Evolutionary conservation across 1,140 invertebrate species (phyloP).

Genomic region (Trichogramma pretiosum): DNA sequence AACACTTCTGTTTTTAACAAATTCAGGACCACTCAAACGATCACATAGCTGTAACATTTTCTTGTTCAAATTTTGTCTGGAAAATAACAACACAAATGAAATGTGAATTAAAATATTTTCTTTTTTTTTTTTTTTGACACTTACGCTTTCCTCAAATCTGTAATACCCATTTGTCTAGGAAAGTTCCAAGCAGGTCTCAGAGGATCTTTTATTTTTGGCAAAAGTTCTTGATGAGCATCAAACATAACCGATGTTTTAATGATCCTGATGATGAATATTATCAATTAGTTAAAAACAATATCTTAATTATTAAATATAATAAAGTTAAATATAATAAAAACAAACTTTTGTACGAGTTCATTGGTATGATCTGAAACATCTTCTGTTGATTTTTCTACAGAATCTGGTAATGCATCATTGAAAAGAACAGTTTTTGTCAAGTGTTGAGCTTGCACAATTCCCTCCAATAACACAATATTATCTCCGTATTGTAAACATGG

Average conservation of each 20-base stretch:
- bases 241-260: constrained; percentile 64
- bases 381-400: constrained; percentile 40
- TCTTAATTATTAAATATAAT: background rate
- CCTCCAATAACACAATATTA: constrained; percentile 59
- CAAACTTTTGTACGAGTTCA: constrained; percentile 38
- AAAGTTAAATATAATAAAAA: constrained; percentile 5
- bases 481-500: constrained; percentile 52
- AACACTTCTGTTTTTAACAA: constrained; percentile 48
- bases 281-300: background rate
- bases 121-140: too few species aligned
- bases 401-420: constrained; percentile 51
- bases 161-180: constrained; percentile 63
- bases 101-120: too few species aligned
- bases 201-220: constrained; percentile 64
- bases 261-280: constrained; percentile 35
- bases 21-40: constrained; percentile 46
- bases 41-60: constrained; percentile 66
- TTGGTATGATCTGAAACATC: constrained; percentile 38
- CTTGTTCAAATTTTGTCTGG: constrained; percentile 57
- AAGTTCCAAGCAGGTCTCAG: constrained; percentile 61
- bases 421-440: constrained; percentile 67
- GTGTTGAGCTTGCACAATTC: constrained; percentile 61
- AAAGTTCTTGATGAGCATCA: constrained; percentile 66
- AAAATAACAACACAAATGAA: too few species aligned
- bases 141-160: constrained; percentile 61